Conservation (phyloP, 2,113 vertebrate species). For the Percina caprodes region DNA sequence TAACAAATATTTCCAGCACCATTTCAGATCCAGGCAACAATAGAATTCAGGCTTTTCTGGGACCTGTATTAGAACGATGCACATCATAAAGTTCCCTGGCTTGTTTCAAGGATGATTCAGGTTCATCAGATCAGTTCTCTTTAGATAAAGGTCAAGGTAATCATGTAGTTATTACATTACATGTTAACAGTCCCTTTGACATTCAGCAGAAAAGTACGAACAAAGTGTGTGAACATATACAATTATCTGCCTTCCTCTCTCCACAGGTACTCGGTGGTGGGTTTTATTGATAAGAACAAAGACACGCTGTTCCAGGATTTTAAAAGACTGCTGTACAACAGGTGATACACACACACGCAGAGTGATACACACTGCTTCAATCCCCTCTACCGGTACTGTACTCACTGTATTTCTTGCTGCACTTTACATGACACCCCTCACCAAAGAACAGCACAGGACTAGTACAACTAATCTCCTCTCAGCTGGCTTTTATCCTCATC, state of each 20-base stretch:
- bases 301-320: slow-evolving; percentile 99
- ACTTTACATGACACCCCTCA: slow-evolving; percentile 10
- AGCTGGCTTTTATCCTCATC: slow-evolving; percentile 4
- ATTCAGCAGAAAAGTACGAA: no score
- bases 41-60: background rate
- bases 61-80: no score
- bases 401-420: background rate
- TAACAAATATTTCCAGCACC: background rate
- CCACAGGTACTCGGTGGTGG: slow-evolving; percentile 92
- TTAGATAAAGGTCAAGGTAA: background rate
- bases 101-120: background rate
- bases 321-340: slow-evolving; percentile 98
- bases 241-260: background rate
- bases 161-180: background rate
- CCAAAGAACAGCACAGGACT: background rate
- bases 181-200: no score
- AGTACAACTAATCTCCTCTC: slow-evolving; percentile 17
- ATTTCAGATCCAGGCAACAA: no score
- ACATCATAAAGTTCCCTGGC: no score
- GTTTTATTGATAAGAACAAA: slow-evolving; percentile 99
- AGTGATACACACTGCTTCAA: slow-evolving; percentile 14
- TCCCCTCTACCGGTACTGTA: background rate
- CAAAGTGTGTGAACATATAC: background rate
- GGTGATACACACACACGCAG: slow-evolving; percentile 79
- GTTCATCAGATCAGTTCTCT: no score